A percentile compares a stretch with the other conserved stretches of the same genome.
These are phyloP conservation scores for Petrocephalus sullivani DNA, from an alignment of 2,797 vertebrate species.

Conservation along the genomic window DNA sequence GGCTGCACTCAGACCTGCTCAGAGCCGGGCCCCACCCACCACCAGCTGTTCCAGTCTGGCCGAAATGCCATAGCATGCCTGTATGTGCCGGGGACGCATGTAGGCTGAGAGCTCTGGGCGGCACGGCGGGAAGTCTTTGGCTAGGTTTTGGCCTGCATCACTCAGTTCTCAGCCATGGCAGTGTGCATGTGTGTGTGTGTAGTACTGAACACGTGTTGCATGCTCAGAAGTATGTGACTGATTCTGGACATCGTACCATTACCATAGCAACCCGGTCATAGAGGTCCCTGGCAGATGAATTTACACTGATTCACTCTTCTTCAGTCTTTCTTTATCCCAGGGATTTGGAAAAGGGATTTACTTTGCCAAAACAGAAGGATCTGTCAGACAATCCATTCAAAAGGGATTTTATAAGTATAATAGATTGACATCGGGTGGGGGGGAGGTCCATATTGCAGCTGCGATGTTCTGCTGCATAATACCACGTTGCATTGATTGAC, in stretches of 20 bases:
- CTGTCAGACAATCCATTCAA: not conserved
- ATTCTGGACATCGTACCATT: not conserved
- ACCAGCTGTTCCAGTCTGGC: not conserved
- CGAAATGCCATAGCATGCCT: not conserved
- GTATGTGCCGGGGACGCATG: not conserved
- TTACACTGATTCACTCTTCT: not conserved
- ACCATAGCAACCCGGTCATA: not conserved
- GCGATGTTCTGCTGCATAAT: not conserved
- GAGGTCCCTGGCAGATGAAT: not conserved
- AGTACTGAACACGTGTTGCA: not conserved
- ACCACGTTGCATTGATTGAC: not conserved
- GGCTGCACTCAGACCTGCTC: not conserved
- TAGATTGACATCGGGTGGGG: not conserved
- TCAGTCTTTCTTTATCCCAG: conserved; percentile 12
- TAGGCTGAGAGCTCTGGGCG: not conserved
- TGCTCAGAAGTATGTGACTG: not conserved
- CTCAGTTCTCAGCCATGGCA: not conserved
- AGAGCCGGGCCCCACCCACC: not conserved
- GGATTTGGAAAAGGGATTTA: conserved; percentile 34
- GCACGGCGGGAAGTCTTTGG: not conserved
- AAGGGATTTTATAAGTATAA: not conserved
- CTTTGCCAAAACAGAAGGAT: conserved; percentile 35
- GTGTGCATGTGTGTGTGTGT: not conserved
- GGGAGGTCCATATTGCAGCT: not conserved
- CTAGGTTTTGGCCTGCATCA: not conserved